phyloP scores from a whole-genome alignment of 2,888 invertebrate genomes.

The Drosophila acutilabella region DNA sequence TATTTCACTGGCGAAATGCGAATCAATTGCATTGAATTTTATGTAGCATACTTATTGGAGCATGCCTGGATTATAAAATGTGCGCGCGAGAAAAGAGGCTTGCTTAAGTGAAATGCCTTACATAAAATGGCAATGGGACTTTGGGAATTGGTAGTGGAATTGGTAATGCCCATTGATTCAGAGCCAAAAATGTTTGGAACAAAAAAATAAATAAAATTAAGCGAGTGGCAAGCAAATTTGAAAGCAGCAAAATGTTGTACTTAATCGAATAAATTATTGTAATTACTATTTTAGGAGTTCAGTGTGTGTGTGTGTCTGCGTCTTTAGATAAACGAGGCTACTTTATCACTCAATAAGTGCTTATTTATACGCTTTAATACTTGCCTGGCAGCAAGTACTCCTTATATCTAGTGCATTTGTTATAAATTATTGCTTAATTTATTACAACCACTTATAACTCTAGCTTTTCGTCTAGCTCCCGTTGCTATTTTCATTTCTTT shows the following conservation, averaged over 20 bases:
- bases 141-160: not conserved
- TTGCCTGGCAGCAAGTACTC: conserved; percentile 23
- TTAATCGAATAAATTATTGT: conserved; percentile 64
- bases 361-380: conserved; percentile 62
- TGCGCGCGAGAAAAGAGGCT: not conserved
- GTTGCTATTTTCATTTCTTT: conserved; percentile 33
- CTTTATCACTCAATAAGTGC: conserved; percentile 61
- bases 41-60: conserved; percentile 28
- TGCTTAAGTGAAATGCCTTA: conserved; percentile 3
- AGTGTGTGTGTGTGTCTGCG: conserved; percentile 2
- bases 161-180: conserved; percentile 12
- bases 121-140: conserved; percentile 1
- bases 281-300: conserved; percentile 54
- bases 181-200: not conserved
- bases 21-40: conserved; percentile 35
- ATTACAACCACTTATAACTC: conserved; percentile 51
- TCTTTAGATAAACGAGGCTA: conserved; percentile 46
- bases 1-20: conserved; percentile 19
- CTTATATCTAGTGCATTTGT: conserved; percentile 52
- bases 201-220: not conserved
- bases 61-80: conserved; percentile 33
- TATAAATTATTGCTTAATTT: conserved; percentile 57
- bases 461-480: conserved; percentile 1
- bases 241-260: conserved; percentile 35
- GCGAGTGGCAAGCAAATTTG: conserved; percentile 24